Percentiles rank a stretch among this genome's conserved stretches.
Conservation (phyloP, 2,797 vertebrate genomes). For the Enteromius radiatus region DNA sequence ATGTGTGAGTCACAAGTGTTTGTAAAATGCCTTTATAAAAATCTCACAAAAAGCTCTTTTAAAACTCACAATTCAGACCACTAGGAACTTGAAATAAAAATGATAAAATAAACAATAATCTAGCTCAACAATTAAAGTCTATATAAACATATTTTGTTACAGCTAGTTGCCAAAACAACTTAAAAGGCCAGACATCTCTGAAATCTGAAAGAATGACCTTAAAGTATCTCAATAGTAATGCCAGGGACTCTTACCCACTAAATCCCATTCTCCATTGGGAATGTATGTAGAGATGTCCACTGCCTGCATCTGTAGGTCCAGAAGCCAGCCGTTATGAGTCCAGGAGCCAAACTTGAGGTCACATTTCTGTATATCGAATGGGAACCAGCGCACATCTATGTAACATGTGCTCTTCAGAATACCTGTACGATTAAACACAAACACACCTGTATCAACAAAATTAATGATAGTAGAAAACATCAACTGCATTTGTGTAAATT, state of each 20-base stretch:
- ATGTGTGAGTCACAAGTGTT: constrained; percentile 7
- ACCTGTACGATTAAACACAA: constrained; percentile 64
- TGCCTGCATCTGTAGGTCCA: constrained; percentile 91
- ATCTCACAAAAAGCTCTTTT: not conserved
- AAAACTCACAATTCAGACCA: not conserved
- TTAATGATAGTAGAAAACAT: not conserved
- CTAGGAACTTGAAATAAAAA: not conserved
- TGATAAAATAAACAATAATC: not conserved
- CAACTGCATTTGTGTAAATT: not conserved
- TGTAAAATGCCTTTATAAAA: constrained; percentile 18
- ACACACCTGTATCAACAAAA: constrained; percentile 11
- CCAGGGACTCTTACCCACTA: constrained; percentile 80
- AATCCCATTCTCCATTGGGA: constrained; percentile 92
- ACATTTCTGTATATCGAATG: constrained; percentile 92
- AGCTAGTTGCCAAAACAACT: not conserved
- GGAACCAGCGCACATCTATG: constrained; percentile 94
- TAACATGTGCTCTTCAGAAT: constrained; percentile 89
- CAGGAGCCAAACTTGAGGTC: constrained; percentile 94
- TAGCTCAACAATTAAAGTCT: not conserved
- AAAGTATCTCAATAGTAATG: not conserved
- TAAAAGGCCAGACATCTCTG: not conserved
- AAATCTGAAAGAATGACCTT: not conserved
- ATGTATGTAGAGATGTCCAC: constrained; percentile 91
- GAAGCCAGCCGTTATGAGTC: constrained; percentile 90
- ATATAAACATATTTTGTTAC: not conserved